A percentile compares a stretch with the other conserved stretches of the same genome.
Conservation (phyloP, 2,797 vertebrate genomes). For the Garrulus glandarius region DNA sequence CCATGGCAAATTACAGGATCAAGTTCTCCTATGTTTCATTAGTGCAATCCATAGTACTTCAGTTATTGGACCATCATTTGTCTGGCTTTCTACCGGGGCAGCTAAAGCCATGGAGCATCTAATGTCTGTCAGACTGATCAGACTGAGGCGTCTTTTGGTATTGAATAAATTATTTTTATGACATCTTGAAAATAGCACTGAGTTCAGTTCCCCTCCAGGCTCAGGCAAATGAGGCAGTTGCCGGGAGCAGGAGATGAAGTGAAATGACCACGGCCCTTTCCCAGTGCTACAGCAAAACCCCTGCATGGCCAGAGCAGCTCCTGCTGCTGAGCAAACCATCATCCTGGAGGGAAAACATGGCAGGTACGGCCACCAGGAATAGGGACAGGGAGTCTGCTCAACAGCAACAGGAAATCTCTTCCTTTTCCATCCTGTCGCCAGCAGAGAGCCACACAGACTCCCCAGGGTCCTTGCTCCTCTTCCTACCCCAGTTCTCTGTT, state of each 20-base stretch:
- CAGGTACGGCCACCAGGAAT: fast-evolving
- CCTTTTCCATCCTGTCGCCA: not conserved
- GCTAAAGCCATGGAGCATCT: not conserved
- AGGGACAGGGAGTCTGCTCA: not conserved
- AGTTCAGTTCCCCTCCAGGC: not conserved
- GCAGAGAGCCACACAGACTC: not conserved
- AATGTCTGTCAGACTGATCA: not conserved
- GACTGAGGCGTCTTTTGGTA: not conserved
- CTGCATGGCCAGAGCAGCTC: not conserved
- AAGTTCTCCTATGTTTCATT: not conserved
- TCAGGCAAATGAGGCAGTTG: not conserved
- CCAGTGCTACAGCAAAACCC: not conserved
- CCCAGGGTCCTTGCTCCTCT: not conserved
- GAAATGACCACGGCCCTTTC: not conserved
- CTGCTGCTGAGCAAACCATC: not conserved
- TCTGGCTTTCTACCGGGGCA: not conserved
- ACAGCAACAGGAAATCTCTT: not conserved
- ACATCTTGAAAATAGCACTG: not conserved
- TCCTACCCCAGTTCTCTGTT: not conserved
- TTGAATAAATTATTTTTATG: not conserved
- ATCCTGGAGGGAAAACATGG: not conserved
- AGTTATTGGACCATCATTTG: not conserved
- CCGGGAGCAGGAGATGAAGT: not conserved
- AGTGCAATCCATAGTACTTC: not conserved
- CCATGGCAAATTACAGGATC: not conserved